A percentile compares a stretch with the other conserved stretches of the same genome.
Evolutionary conservation across 2,888 invertebrate species (phyloP).

Genomic region (Stenichneumon culpator): DNA sequence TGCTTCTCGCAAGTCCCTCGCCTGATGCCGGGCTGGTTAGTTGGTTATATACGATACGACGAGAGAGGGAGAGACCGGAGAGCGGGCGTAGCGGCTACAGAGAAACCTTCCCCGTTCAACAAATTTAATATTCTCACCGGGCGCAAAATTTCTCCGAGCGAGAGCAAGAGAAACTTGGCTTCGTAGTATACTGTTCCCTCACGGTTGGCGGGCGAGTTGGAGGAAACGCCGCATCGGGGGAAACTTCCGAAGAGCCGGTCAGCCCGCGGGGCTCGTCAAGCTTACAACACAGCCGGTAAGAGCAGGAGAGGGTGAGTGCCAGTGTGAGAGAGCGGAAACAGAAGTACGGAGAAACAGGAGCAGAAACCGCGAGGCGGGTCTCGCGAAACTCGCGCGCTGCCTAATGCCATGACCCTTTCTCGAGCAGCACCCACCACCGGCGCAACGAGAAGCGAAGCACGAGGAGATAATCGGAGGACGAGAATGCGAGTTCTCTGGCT

Average conservation of each 20-base stretch:
- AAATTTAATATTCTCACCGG: constrained; percentile 81
- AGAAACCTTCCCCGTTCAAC: constrained; percentile 74
- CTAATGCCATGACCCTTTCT: constrained; percentile 25
- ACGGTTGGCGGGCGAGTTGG: constrained; percentile 51
- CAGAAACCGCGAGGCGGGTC: constrained; percentile 44
- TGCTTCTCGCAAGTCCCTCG: constrained; percentile 60
- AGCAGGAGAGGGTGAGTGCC: background rate
- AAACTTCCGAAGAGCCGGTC: constrained; percentile 80
- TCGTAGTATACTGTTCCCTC: constrained; percentile 16
- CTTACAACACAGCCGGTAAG: constrained; percentile 70
- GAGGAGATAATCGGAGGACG: constrained; percentile 53
- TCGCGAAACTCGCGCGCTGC: constrained; percentile 46
- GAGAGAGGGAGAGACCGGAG: constrained; percentile 7
- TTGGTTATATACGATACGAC: constrained; percentile 30
- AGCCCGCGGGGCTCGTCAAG: constrained; percentile 84
- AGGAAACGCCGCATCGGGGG: constrained; percentile 73
- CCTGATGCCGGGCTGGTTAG: constrained; percentile 36
- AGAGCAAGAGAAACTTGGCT: constrained; percentile 60
- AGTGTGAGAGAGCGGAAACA: constrained; percentile 11
- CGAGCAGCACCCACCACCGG: background rate
- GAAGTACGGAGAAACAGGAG: constrained; percentile 43
- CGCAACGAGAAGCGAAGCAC: constrained; percentile 21
- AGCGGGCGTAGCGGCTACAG: background rate
- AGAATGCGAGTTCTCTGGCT: constrained; percentile 16
- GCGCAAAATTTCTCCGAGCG: constrained; percentile 71